Percentiles rank a stretch among this genome's conserved stretches.
These are phyloP conservation scores for Marisa cornuarietis DNA, from an alignment of 1,140 invertebrate species.

Conservation along the genomic window DNA sequence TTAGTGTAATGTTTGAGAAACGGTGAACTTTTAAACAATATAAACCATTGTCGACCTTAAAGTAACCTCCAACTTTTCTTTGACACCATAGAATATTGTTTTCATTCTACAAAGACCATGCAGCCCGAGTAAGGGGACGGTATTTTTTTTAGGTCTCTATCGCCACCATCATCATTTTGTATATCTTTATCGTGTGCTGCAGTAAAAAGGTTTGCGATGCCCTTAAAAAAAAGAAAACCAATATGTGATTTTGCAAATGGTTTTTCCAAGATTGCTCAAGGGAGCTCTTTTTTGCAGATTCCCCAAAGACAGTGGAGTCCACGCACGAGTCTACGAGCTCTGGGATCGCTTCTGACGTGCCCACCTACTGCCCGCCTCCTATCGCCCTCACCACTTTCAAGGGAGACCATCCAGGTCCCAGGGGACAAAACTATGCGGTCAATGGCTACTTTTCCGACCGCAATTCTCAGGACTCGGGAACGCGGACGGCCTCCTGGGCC, in stretches of 20 bases:
- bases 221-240: background rate
- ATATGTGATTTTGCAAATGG: no score
- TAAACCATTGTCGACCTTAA: no score
- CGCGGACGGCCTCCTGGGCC: conserved; percentile 10
- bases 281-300: conserved; percentile 45
- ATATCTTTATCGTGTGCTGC: background rate
- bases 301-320: conserved; percentile 49
- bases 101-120: no score
- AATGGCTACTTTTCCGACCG: conserved; percentile 14
- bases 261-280: background rate
- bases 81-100: no score
- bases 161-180: background rate
- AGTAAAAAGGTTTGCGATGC: background rate
- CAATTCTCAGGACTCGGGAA: conserved; percentile 16
- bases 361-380: conserved; percentile 44
- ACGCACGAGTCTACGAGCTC: conserved; percentile 62
- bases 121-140: no score
- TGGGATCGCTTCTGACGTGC: conserved; percentile 62
- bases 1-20: no score
- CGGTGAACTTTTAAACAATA: no score
- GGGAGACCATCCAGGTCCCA: conserved; percentile 34
- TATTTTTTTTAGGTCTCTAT: background rate
- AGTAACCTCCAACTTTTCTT: no score
- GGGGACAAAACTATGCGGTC: conserved; percentile 20
- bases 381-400: conserved; percentile 55